Evolutionary conservation across 2,888 invertebrate species (phyloP).

Genomic region (Lycia hirtaria): DNA sequence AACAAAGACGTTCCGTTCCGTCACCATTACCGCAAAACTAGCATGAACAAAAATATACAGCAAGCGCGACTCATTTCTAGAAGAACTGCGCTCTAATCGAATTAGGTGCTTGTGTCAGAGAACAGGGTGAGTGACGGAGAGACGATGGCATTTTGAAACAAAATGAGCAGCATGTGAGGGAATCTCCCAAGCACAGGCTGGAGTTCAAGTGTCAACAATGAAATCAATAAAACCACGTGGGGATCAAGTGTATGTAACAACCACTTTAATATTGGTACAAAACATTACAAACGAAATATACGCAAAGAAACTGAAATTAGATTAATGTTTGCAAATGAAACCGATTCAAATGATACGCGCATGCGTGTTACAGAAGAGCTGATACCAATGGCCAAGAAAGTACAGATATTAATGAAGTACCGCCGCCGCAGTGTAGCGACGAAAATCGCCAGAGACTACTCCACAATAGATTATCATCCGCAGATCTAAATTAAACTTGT

Average conservation of each 20-base stretch:
- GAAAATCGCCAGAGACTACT: slow-evolving; percentile 17
- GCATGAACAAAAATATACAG: background rate
- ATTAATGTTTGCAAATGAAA: background rate
- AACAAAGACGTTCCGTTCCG: slow-evolving; percentile 38
- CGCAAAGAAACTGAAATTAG: background rate
- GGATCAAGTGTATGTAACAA: slow-evolving; percentile 13
- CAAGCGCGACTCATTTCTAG: slow-evolving; percentile 15
- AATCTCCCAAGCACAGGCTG: slow-evolving; percentile 2
- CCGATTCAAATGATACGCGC: slow-evolving; percentile 42
- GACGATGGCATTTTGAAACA: slow-evolving; percentile 6
- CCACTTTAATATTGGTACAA: background rate
- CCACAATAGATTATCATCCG: slow-evolving; percentile 41
- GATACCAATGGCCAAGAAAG: slow-evolving; percentile 40
- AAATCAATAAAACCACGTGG: slow-evolving; percentile 21
- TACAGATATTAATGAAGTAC: slow-evolving; percentile 41
- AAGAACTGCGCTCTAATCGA: slow-evolving; percentile 34
- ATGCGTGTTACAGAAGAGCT: slow-evolving; percentile 52
- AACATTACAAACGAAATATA: background rate
- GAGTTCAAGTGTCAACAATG: background rate
- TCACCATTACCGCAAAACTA: slow-evolving; percentile 33
- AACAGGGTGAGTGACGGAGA: slow-evolving; percentile 22
- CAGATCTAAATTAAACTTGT: slow-evolving; percentile 41
- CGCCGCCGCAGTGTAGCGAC: slow-evolving; percentile 11
- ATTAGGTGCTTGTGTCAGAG: slow-evolving; percentile 35
- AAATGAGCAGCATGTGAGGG: slow-evolving; percentile 15